phyloP scores from a whole-genome alignment of 92 coral and sea anemone species.

The Pocillopora grandis region DNA sequence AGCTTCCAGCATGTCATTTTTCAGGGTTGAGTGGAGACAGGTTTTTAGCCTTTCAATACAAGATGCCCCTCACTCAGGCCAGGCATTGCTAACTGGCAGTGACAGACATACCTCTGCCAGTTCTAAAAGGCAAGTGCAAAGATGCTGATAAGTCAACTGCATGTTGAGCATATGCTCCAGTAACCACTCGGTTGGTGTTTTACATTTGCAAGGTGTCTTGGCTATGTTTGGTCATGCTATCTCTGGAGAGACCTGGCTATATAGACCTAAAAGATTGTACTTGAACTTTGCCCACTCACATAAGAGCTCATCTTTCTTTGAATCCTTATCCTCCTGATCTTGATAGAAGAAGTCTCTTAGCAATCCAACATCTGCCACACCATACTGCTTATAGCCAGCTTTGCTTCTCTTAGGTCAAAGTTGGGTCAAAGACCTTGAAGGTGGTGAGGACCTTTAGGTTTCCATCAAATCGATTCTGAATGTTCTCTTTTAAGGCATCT shows the following conservation, averaged over 20 bases:
- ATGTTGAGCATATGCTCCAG: slow-evolving; percentile 54
- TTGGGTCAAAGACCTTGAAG: slow-evolving; percentile 58
- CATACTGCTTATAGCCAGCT: slow-evolving; percentile 54
- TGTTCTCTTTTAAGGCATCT: slow-evolving; percentile 60
- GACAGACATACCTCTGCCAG: slow-evolving; percentile 63
- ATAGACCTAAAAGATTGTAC: slow-evolving; percentile 26
- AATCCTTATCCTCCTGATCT: slow-evolving; percentile 35
- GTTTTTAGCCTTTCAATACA: slow-evolving; percentile 42
- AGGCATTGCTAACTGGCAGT: slow-evolving; percentile 63
- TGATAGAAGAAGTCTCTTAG: slow-evolving; percentile 53
- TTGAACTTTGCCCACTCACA: slow-evolving; percentile 74
- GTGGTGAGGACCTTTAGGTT: slow-evolving; percentile 55
- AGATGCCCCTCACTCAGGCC: slow-evolving; percentile 59
- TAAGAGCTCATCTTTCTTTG: slow-evolving; percentile 50
- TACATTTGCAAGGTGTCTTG: slow-evolving; percentile 10
- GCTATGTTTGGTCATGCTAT: slow-evolving; percentile 24
- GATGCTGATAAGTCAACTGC: slow-evolving; percentile 48
- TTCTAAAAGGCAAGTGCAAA: slow-evolving; percentile 45
- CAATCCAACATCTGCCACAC: slow-evolving; percentile 37
- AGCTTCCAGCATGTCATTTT: slow-evolving; percentile 43
- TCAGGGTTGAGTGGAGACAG: slow-evolving; percentile 21
- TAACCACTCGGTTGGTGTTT: slow-evolving; percentile 64
- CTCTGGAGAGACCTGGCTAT: slow-evolving; percentile 54
- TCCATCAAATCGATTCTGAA: slow-evolving; percentile 47
- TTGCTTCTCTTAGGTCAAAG: slow-evolving; percentile 42